A percentile compares a stretch with the other conserved stretches of the same genome.
Conservation (phyloP, 2,113 vertebrate genomes). For the Cyanocitta stelleri region DNA sequence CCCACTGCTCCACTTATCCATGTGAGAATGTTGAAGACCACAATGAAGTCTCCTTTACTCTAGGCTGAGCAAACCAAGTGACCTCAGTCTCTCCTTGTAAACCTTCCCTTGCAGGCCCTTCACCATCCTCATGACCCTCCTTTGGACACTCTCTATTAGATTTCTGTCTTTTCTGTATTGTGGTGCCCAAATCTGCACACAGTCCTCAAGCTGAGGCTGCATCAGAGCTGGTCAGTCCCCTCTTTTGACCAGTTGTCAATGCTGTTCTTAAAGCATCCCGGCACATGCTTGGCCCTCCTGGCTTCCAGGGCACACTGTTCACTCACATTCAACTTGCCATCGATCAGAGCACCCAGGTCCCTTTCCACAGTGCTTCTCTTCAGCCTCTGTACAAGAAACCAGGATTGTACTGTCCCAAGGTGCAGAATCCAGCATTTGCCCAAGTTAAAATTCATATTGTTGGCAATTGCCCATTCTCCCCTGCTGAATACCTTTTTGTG, state of each 20-base stretch:
- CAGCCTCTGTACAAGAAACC: background rate
- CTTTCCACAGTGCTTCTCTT: background rate
- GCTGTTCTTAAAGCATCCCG: background rate
- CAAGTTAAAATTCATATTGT: background rate
- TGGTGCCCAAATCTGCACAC: background rate
- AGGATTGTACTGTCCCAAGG: background rate
- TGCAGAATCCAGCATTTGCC: background rate
- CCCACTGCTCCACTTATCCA: background rate
- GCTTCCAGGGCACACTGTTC: background rate
- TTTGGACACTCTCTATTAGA: background rate
- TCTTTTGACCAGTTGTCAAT: background rate
- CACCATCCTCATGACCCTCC: background rate
- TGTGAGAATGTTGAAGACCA: background rate
- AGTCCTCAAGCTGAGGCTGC: background rate
- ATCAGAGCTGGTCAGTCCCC: too few relatives aligned
- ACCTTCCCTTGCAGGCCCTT: background rate
- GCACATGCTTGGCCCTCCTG: background rate
- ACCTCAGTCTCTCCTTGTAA: background rate
- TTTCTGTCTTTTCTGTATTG: background rate
- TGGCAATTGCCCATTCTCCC: background rate
- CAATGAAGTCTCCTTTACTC: background rate
- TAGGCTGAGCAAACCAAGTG: background rate
- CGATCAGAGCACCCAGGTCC: fast-evolving
- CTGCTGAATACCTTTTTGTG: background rate
- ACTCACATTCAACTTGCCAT: too few relatives aligned